Conservation (phyloP, 2,113 vertebrate species). For the Petrocephalus zakoni region DNA sequence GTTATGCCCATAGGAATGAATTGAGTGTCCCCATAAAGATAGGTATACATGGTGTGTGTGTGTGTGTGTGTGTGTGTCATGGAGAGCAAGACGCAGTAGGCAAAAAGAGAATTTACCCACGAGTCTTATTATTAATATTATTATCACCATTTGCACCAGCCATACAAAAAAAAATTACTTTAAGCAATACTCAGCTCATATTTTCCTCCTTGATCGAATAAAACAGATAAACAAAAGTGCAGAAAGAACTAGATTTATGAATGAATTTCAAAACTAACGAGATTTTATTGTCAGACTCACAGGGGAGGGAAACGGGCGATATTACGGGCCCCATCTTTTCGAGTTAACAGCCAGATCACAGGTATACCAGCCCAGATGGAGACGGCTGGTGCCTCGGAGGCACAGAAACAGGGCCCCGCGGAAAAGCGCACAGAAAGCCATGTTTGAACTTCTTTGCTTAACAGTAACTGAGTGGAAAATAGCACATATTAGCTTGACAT, state of each 20-base stretch:
- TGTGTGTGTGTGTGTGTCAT: background rate
- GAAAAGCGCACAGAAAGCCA: background rate
- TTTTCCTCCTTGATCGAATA: background rate
- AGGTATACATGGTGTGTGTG: too few species aligned
- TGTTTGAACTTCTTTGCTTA: background rate
- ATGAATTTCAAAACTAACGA: background rate
- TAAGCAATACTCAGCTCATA: background rate
- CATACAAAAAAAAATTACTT: background rate
- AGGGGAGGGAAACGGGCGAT: background rate
- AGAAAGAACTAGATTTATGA: background rate
- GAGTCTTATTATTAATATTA: background rate
- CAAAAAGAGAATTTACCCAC: background rate
- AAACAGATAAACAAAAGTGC: background rate
- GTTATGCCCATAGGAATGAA: too few species aligned
- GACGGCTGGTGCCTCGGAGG: background rate
- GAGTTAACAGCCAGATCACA: background rate
- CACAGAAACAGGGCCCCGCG: background rate
- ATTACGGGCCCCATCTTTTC: background rate
- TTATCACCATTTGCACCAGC: background rate
- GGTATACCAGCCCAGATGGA: background rate
- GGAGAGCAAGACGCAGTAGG: background rate
- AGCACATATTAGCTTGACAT: background rate
- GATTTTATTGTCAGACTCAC: background rate
- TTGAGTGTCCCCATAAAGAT: too few species aligned
- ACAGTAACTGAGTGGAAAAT: background rate